A percentile compares a stretch with the other conserved stretches of the same genome.
Conservation (phyloP, 2,888 invertebrate species). For the Aphidoletes aphidimyza region DNA sequence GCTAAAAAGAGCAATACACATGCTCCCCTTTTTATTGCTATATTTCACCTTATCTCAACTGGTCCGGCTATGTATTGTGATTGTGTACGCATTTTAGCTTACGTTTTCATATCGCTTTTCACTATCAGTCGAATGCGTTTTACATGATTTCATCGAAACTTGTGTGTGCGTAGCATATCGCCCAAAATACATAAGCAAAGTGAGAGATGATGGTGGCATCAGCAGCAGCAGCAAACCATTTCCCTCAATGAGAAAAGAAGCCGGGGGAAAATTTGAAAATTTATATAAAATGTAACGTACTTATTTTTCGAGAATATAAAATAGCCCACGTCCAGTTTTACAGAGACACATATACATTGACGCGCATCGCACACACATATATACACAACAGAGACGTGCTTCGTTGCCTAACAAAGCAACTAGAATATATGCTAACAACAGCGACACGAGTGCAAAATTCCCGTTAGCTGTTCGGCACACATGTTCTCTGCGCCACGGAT, state of each 20-base stretch:
- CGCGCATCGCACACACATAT: too few species aligned
- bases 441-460: slow-evolving; percentile 28
- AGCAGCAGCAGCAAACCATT: not conserved
- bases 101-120: slow-evolving; percentile 38
- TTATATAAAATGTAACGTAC: slow-evolving; percentile 51
- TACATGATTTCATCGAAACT: slow-evolving; percentile 19
- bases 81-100: slow-evolving; percentile 47
- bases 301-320: slow-evolving; percentile 41
- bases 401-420: not conserved
- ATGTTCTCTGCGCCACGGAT: too few species aligned
- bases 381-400: not conserved
- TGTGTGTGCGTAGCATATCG: not conserved
- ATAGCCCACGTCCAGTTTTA: slow-evolving; percentile 29
- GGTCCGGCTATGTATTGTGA: slow-evolving; percentile 19
- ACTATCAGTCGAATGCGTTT: not conserved
- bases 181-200: not conserved
- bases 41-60: slow-evolving; percentile 49
- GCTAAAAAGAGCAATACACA: slow-evolving; percentile 51
- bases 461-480: not conserved
- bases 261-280: not conserved
- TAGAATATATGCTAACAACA: slow-evolving; percentile 13
- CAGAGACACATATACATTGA: not conserved
- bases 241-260: not conserved
- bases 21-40: slow-evolving; percentile 45
- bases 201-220: not conserved